Percentiles rank a stretch among this genome's conserved stretches.
Evolutionary conservation across 1,140 invertebrate species (phyloP).

Genomic region (Hestina assimilis): DNA sequence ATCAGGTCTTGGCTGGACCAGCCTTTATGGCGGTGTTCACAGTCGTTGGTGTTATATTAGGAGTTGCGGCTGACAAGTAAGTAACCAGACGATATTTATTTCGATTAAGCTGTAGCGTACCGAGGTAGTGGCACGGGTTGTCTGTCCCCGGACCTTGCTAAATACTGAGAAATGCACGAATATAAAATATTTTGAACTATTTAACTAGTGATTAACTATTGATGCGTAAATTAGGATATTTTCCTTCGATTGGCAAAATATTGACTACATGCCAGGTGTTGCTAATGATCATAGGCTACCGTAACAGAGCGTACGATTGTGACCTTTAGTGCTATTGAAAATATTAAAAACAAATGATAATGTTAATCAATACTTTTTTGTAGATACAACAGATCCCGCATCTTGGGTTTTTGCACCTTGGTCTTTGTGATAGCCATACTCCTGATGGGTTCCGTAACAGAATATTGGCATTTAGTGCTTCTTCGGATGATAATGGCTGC

Average conservation of each 20-base stretch:
- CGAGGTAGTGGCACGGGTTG: too few relatives aligned
- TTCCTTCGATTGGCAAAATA: too few relatives aligned
- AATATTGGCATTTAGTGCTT: constrained; percentile 94
- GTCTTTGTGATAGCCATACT: constrained; percentile 91
- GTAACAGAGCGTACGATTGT: too few relatives aligned
- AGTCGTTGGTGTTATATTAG: constrained; percentile 89
- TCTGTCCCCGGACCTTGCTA: too few relatives aligned
- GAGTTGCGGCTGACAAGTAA: constrained; percentile 89
- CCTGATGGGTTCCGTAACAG: constrained; percentile 88
- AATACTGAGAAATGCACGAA: too few relatives aligned
- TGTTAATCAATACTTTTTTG: background rate
- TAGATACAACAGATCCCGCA: constrained; percentile 84
- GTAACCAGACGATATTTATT: constrained; percentile 3
- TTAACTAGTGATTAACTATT: too few relatives aligned
- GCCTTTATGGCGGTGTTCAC: constrained; percentile 95
- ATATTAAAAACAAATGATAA: background rate
- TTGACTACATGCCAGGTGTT: too few relatives aligned
- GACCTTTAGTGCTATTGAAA: background rate
- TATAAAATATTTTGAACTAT: too few relatives aligned
- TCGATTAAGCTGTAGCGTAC: too few relatives aligned
- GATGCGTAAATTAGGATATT: too few relatives aligned
- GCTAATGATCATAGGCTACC: too few relatives aligned
- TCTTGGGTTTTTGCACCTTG: constrained; percentile 87
- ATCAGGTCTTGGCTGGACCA: constrained; percentile 94
- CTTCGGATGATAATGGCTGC: constrained; percentile 92